Evolutionary conservation across 2,797 vertebrate species (phyloP).

Genomic region (Melanotaenia maccullochi): DNA sequence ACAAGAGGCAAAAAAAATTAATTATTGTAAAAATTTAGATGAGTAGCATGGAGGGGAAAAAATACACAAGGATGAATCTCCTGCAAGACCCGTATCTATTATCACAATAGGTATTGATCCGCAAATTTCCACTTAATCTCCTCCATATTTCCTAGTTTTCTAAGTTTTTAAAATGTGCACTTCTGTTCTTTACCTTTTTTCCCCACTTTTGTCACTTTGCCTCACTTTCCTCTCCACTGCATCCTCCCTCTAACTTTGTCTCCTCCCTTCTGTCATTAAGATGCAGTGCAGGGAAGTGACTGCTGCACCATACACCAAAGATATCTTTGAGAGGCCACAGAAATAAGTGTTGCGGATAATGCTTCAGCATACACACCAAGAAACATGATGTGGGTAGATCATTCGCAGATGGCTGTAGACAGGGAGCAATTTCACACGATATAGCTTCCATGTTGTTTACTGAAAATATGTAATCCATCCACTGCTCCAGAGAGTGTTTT

Average conservation of each 20-base stretch:
- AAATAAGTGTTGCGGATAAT: slow-evolving; percentile 55
- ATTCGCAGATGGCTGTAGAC: slow-evolving; percentile 37
- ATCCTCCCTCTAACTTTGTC: not conserved
- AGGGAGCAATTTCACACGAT: slow-evolving; percentile 45
- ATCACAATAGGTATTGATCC: not conserved
- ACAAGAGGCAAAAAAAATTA: not conserved
- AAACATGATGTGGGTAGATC: slow-evolving; percentile 53
- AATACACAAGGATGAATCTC: not conserved
- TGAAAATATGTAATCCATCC: slow-evolving; percentile 35
- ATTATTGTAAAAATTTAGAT: not conserved
- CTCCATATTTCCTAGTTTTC: not conserved
- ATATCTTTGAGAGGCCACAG: slow-evolving; percentile 52
- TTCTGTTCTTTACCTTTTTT: not conserved
- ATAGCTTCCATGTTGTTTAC: slow-evolving; percentile 42
- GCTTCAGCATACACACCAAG: slow-evolving; percentile 55
- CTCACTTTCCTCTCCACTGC: slow-evolving; percentile 17
- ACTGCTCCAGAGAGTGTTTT: slow-evolving; percentile 10
- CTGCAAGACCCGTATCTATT: not conserved
- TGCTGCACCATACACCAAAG: slow-evolving; percentile 43
- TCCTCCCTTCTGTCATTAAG: slow-evolving; percentile 45
- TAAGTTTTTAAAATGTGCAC: not conserved
- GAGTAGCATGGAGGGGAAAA: not conserved
- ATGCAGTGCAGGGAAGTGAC: slow-evolving; percentile 54
- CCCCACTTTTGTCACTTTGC: slow-evolving; percentile 7
- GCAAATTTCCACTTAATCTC: not conserved